Conservation (phyloP, 2,113 vertebrate genomes). For the Larimichthys polyactis region DNA sequence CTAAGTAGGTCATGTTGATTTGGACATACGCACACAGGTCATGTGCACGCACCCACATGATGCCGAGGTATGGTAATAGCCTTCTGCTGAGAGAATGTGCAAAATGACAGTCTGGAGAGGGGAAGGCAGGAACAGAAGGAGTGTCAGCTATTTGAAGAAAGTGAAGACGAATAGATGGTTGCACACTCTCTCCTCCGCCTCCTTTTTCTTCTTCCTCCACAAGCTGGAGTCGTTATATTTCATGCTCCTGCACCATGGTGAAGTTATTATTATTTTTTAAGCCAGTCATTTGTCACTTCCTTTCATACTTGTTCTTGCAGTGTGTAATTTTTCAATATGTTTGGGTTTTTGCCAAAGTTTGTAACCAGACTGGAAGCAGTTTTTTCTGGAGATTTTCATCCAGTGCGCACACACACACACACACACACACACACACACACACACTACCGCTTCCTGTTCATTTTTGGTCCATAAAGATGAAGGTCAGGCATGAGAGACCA, state of each 20-base stretch:
- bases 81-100: slow-evolving; percentile 31
- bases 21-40: not conserved
- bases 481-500: slow-evolving; percentile 30
- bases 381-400: slow-evolving; percentile 10
- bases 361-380: slow-evolving; percentile 27
- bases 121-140: slow-evolving; percentile 17
- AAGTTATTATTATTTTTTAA: slow-evolving; percentile 54
- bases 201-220: not conserved
- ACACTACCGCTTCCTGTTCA: slow-evolving; percentile 28
- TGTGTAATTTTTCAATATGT: slow-evolving; percentile 47
- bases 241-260: slow-evolving; percentile 16
- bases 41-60: slow-evolving; percentile 21
- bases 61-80: slow-evolving; percentile 34
- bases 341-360: slow-evolving; percentile 53
- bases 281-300: slow-evolving; percentile 55
- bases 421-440: not conserved
- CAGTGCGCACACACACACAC: not conserved
- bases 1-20: slow-evolving; percentile 58
- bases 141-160: slow-evolving; percentile 25
- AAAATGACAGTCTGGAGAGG: slow-evolving; percentile 15
- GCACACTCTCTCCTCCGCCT: slow-evolving; percentile 21
- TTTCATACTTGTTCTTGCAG: slow-evolving; percentile 41
- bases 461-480: slow-evolving; percentile 36
- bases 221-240: slow-evolving; percentile 26
- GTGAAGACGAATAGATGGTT: slow-evolving; percentile 18